Percentiles rank a stretch among this genome's conserved stretches.
Evolutionary conservation across 2,888 invertebrate genomes (phyloP).

Genomic region (Leucophenga maculata): DNA sequence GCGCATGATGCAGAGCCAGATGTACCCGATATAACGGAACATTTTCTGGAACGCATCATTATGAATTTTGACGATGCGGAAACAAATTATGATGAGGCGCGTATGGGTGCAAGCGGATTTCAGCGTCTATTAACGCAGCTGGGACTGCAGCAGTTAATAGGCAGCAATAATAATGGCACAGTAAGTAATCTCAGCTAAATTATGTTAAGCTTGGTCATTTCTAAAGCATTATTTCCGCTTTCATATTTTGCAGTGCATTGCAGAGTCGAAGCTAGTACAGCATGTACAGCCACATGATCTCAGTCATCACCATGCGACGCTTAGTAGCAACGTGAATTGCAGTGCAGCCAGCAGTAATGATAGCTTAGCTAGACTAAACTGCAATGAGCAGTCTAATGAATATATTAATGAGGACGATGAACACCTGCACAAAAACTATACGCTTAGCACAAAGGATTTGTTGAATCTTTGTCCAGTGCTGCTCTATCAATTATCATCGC

Average conservation of each 20-base stretch:
- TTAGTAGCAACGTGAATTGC: conserved; percentile 42
- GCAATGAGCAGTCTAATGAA: background rate
- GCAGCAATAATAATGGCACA: conserved; percentile 44
- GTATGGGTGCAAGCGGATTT: conserved; percentile 79
- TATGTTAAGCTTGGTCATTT: no score
- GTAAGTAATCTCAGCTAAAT: no score
- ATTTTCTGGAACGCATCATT: conserved; percentile 80
- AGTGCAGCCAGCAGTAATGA: conserved; percentile 27
- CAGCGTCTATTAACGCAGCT: conserved; percentile 78
- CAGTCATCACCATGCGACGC: conserved; percentile 39
- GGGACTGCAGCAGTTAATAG: conserved; percentile 74
- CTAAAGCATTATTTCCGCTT: no score
- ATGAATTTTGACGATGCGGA: conserved; percentile 74
- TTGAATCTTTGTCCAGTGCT: conserved; percentile 79
- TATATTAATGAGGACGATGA: conserved; percentile 19
- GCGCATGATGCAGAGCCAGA: conserved; percentile 46
- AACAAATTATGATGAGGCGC: conserved; percentile 61
- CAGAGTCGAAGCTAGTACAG: conserved; percentile 54
- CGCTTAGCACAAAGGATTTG: conserved; percentile 56
- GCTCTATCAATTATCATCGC: conserved; percentile 78
- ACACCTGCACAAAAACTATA: conserved; percentile 41
- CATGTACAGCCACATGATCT: conserved; percentile 60
- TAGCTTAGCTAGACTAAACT: background rate
- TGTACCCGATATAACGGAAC: conserved; percentile 73
- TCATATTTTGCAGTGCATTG: conserved; percentile 52